phyloP scores from a whole-genome alignment of 2,797 vertebrate species.

The Gymnocypris eckloni region DNA sequence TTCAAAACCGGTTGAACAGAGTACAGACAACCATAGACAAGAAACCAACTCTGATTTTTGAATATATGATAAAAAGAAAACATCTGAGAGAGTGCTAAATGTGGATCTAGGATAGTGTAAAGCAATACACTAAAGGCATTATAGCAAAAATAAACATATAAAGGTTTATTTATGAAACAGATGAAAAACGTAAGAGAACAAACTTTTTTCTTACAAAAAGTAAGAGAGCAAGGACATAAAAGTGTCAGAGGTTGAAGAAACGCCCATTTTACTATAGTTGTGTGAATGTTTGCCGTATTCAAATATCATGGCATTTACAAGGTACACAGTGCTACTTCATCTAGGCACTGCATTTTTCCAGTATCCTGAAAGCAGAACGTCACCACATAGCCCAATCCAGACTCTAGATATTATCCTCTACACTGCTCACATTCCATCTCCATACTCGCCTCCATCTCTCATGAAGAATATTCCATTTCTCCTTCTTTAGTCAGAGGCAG shows the following conservation, averaged over 20 bases:
- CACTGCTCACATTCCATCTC: slow-evolving; percentile 40
- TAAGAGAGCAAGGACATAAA: too few species aligned
- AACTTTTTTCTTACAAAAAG: neutral
- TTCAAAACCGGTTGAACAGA: neutral
- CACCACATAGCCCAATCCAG: neutral
- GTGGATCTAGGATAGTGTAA: neutral
- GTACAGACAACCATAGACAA: neutral
- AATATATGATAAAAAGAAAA: neutral
- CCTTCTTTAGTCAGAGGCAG: slow-evolving; percentile 57
- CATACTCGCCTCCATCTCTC: slow-evolving; percentile 35
- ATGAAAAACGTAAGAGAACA: neutral
- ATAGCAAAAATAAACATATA: neutral
- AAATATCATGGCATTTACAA: slow-evolving; percentile 3
- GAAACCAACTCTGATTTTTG: neutral
- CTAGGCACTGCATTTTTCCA: neutral
- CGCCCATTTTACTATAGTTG: neutral
- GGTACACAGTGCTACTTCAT: neutral
- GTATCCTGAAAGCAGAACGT: slow-evolving; percentile 6
- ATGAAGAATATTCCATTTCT: slow-evolving; percentile 47
- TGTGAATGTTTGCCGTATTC: neutral
- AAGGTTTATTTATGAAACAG: neutral
- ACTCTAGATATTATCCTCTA: slow-evolving; percentile 24
- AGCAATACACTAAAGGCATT: neutral
- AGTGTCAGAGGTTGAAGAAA: neutral
- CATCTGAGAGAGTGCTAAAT: neutral